Evolutionary conservation across 1,140 invertebrate genomes (phyloP).

Genomic region (Armadillidium nasatum): DNA sequence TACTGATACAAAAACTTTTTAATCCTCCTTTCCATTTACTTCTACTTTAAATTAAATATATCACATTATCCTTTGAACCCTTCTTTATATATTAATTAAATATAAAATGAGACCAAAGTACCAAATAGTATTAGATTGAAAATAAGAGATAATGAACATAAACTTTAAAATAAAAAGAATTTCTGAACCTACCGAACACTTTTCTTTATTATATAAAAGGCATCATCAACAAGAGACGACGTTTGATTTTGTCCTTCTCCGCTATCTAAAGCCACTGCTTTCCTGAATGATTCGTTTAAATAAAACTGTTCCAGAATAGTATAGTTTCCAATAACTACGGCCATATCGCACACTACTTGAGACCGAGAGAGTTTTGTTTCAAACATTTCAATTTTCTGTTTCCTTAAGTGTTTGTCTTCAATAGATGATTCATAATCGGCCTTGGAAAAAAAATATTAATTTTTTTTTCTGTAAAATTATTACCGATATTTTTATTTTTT

Average conservation of each 20-base stretch:
- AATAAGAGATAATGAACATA: too few species aligned
- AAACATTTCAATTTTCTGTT: constrained; percentile 57
- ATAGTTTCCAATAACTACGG: constrained; percentile 81
- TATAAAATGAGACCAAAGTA: too few species aligned
- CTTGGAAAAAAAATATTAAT: constrained; percentile 51
- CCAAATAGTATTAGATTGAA: too few species aligned
- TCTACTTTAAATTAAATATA: too few species aligned
- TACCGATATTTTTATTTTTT: not conserved
- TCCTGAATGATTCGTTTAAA: constrained; percentile 89
- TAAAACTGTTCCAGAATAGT: constrained; percentile 92
- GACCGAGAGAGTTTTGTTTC: constrained; percentile 69
- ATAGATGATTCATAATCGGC: constrained; percentile 64
- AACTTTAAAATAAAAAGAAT: too few species aligned
- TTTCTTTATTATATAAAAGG: constrained; percentile 96
- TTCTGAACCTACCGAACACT: constrained; percentile 68
- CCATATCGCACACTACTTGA: constrained; percentile 62
- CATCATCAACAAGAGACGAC: constrained; percentile 93
- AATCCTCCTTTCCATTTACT: too few species aligned
- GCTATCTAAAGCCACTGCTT: constrained; percentile 83
- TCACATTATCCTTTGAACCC: too few species aligned
- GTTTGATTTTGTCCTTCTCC: constrained; percentile 61
- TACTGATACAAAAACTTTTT: too few species aligned
- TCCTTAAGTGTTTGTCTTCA: constrained; percentile 55
- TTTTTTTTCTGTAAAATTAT: not conserved
- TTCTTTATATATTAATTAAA: too few species aligned